Percentiles rank a stretch among this genome's conserved stretches.
phyloP scores from a whole-genome alignment of 2,113 vertebrate genomes.

The Paedocypris sp. region DNA sequence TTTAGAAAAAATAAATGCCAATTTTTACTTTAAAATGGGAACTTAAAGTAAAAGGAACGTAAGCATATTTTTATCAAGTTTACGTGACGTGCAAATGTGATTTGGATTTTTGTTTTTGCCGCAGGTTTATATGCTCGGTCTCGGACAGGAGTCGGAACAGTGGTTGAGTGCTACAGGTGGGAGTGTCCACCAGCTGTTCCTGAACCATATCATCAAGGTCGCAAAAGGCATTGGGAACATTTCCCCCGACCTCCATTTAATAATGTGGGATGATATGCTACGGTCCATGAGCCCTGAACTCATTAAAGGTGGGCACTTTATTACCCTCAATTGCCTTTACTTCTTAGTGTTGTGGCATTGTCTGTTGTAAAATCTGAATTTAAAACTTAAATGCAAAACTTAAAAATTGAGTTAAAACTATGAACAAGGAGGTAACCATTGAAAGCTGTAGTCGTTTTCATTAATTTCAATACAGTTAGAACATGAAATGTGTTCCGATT shows the following conservation, averaged over 20 bases:
- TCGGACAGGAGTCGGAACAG: slow-evolving; percentile 75
- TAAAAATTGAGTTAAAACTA: too few species aligned
- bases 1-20: too few species aligned
- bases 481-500: neutral
- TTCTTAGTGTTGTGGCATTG: neutral
- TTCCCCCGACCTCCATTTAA: slow-evolving; percentile 61
- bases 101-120: neutral
- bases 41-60: too few species aligned
- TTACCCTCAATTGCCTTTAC: neutral
- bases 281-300: slow-evolving; percentile 65
- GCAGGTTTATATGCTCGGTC: slow-evolving; percentile 84
- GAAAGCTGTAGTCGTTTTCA: too few species aligned
- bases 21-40: too few species aligned
- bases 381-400: too few species aligned
- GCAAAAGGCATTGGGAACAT: slow-evolving; percentile 55
- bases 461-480: neutral
- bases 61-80: too few species aligned
- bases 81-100: neutral
- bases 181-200: slow-evolving; percentile 68
- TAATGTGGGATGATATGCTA: slow-evolving; percentile 97
- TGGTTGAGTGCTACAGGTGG: slow-evolving; percentile 64
- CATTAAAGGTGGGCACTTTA: slow-evolving; percentile 63
- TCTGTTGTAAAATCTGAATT: too few species aligned
- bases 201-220: slow-evolving; percentile 74
- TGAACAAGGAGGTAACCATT: too few species aligned